Conservation (phyloP, 2,888 invertebrate species). For the Caenorhabditis sinica region DNA sequence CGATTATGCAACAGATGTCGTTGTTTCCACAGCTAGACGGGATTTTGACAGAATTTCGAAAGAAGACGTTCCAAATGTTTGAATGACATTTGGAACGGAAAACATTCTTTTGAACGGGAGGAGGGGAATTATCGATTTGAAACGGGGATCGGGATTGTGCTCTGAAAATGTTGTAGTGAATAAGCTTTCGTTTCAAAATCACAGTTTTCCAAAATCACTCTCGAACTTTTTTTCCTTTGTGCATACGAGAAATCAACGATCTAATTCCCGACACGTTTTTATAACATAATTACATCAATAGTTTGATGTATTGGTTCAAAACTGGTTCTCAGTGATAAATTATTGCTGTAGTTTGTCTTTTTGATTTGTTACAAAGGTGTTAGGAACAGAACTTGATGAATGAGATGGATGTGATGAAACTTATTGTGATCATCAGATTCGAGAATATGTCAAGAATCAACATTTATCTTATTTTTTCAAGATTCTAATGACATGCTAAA, state of each 20-base stretch:
- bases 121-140: no score
- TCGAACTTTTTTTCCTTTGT: background rate
- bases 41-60: conserved; percentile 14
- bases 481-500: no score
- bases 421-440: no score
- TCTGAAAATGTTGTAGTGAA: no score
- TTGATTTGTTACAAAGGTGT: background rate
- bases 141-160: no score
- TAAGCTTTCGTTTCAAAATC: background rate
- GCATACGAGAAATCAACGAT: background rate
- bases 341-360: background rate
- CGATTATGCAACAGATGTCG: conserved; percentile 69
- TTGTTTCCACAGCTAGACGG: conserved; percentile 13
- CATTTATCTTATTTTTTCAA: no score
- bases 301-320: background rate
- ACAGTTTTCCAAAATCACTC: no score
- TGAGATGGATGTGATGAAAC: no score
- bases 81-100: background rate
- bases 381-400: background rate
- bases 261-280: background rate
- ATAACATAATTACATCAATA: background rate
- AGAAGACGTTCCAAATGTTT: conserved; percentile 1
- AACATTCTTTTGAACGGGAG: background rate
- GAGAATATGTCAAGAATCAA: no score
- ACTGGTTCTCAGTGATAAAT: background rate